Percentiles rank a stretch among this genome's conserved stretches.
Conservation (phyloP, 2,888 invertebrate species). For the Ectobius pallidus region DNA sequence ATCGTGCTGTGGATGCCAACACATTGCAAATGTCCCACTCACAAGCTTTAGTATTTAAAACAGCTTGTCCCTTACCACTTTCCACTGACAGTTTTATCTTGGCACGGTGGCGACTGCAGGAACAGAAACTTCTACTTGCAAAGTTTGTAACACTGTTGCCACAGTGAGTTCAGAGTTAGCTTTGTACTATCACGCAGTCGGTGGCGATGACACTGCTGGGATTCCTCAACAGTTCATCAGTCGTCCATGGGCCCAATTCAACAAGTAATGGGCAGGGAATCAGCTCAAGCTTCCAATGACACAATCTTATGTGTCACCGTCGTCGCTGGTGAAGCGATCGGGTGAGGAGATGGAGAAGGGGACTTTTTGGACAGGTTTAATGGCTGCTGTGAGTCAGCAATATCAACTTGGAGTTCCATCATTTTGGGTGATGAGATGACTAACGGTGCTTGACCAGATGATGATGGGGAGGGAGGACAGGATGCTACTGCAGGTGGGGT, state of each 20-base stretch:
- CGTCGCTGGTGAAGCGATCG: constrained; percentile 56
- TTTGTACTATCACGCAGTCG: constrained; percentile 45
- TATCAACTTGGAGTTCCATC: constrained; percentile 81
- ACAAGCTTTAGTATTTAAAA: constrained; percentile 6
- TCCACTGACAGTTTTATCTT: constrained; percentile 23
- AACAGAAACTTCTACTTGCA: constrained; percentile 10
- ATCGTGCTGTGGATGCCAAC: neutral
- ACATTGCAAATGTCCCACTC: constrained; percentile 17
- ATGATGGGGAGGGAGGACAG: constrained; percentile 57
- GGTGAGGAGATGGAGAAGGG: constrained; percentile 75
- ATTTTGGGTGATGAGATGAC: constrained; percentile 56
- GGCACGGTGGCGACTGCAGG: constrained; percentile 28
- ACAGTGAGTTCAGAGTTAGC: constrained; percentile 29
- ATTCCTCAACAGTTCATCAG: constrained; percentile 15
- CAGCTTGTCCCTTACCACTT: constrained; percentile 14
- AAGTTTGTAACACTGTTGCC: constrained; percentile 22
- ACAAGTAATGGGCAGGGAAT: no score
- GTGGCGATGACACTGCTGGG: constrained; percentile 35
- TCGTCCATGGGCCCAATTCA: constrained; percentile 7
- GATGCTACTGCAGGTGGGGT: constrained; percentile 39
- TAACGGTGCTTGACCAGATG: constrained; percentile 54
- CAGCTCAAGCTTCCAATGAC: constrained; percentile 58
- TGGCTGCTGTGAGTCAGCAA: constrained; percentile 81
- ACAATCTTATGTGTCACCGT: constrained; percentile 49
- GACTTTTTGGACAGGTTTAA: constrained; percentile 89